phyloP scores from a whole-genome alignment of 2,797 vertebrate genomes.

The Ctenopoma kingsleyae region DNA sequence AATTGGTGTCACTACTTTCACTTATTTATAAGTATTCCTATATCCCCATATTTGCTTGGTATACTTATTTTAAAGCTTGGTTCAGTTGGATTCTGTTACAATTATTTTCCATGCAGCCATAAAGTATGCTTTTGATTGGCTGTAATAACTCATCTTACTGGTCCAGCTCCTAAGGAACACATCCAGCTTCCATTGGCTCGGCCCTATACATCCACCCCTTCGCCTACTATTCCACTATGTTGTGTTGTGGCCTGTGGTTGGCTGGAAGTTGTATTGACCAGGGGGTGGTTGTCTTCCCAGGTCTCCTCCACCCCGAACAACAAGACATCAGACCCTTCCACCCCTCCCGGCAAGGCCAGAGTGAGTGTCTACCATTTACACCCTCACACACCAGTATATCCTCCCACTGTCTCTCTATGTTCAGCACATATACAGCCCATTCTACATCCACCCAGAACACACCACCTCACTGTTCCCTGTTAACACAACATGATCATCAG shows the following conservation, averaged over 20 bases:
- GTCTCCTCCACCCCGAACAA: constrained; percentile 82
- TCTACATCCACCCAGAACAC: constrained; percentile 33
- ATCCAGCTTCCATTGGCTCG: constrained; percentile 14
- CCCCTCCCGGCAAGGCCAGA: constrained; percentile 83
- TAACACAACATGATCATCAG: background rate
- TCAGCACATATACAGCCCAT: constrained; percentile 31
- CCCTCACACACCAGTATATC: constrained; percentile 45
- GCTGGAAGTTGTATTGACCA: constrained; percentile 76
- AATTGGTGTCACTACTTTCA: background rate
- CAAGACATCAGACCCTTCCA: constrained; percentile 82
- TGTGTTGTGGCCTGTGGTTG: constrained; percentile 56
- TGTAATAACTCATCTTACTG: constrained; percentile 18
- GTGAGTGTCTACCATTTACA: constrained; percentile 80
- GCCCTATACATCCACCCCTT: background rate
- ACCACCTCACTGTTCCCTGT: constrained; percentile 8
- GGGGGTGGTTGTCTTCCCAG: constrained; percentile 82
- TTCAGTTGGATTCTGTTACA: background rate
- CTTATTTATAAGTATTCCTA: constrained; percentile 9
- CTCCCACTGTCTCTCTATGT: constrained; percentile 29
- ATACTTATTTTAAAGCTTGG: background rate
- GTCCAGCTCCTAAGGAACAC: constrained; percentile 11
- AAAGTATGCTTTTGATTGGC: constrained; percentile 15
- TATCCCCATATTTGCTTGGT: constrained; percentile 3
- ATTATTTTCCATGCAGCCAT: background rate
- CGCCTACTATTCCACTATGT: constrained; percentile 28